Percentiles rank a stretch among this genome's conserved stretches.
These are phyloP conservation scores for Turnix velox DNA, from an alignment of 2,113 vertebrate species.

Conservation along the genomic window DNA sequence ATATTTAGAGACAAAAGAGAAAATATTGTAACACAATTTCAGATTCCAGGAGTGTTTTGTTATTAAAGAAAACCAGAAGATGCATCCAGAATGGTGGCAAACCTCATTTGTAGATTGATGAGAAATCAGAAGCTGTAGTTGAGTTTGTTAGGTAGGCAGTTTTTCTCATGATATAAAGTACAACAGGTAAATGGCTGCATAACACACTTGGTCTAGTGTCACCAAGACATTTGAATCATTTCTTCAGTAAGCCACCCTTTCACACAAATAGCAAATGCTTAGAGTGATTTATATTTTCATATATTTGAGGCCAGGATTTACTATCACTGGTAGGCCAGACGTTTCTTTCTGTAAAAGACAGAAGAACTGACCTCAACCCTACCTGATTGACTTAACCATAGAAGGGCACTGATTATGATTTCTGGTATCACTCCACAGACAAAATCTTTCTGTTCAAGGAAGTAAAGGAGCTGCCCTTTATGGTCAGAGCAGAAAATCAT, in stretches of 20 bases:
- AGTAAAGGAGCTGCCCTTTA: neutral
- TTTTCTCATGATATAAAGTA: neutral
- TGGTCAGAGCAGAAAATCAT: neutral
- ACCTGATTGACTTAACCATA: neutral
- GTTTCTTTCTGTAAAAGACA: neutral
- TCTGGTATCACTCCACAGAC: neutral
- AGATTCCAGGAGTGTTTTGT: neutral
- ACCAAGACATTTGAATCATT: neutral
- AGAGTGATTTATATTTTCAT: neutral
- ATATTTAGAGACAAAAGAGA: neutral
- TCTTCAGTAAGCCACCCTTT: neutral
- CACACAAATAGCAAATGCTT: neutral
- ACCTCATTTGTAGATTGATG: neutral
- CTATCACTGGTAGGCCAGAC: neutral
- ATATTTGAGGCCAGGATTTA: neutral
- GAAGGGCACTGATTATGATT: neutral
- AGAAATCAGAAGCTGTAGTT: neutral
- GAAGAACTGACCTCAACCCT: neutral
- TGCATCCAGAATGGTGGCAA: neutral
- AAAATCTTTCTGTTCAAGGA: neutral
- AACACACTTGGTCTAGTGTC: neutral
- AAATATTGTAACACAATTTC: neutral
- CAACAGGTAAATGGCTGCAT: neutral
- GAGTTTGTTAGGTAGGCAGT: neutral
- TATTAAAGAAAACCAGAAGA: neutral